phyloP scores from a whole-genome alignment of 2,888 invertebrate genomes.

The Drosophila macrospina region DNA sequence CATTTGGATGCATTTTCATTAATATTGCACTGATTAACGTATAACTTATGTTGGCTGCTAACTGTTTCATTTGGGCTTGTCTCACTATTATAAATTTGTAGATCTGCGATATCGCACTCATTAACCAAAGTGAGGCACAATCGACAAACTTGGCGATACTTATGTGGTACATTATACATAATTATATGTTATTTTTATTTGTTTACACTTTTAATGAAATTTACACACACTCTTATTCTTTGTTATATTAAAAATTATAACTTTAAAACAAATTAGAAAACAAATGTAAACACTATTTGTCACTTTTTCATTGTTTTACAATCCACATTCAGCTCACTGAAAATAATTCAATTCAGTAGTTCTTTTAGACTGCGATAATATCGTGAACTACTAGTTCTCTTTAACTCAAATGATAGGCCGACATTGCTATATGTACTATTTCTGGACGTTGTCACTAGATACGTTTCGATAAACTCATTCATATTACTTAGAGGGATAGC shows the following conservation, averaged over 20 bases:
- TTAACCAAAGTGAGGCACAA: conserved; percentile 94
- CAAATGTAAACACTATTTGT: conserved; percentile 74
- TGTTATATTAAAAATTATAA: conserved; percentile 69
- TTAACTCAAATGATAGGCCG: conserved; percentile 13
- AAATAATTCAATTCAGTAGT: conserved; percentile 60
- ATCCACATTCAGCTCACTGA: conserved; percentile 72
- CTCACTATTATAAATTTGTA: conserved; percentile 82
- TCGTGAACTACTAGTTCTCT: conserved; percentile 50
- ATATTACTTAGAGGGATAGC: background rate
- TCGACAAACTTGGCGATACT: conserved; percentile 97
- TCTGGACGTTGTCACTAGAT: conserved; percentile 12
- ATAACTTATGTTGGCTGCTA: conserved; percentile 27
- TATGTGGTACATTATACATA: conserved; percentile 96
- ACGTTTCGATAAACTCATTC: conserved; percentile 6
- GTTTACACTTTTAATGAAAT: conserved; percentile 49
- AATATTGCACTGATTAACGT: conserved; percentile 43
- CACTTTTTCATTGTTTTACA: conserved; percentile 76
- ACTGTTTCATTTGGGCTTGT: conserved; percentile 28
- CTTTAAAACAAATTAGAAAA: conserved; percentile 77
- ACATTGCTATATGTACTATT: conserved; percentile 2
- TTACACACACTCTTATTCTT: conserved; percentile 43
- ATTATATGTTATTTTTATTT: conserved; percentile 85
- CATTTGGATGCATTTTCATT: conserved; percentile 51
- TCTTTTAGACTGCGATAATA: conserved; percentile 31
- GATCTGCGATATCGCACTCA: conserved; percentile 91